Base-by-base conservation (phyloP, 2,797 vertebrate genomes). In the Poliocrania exsul region DNA sequence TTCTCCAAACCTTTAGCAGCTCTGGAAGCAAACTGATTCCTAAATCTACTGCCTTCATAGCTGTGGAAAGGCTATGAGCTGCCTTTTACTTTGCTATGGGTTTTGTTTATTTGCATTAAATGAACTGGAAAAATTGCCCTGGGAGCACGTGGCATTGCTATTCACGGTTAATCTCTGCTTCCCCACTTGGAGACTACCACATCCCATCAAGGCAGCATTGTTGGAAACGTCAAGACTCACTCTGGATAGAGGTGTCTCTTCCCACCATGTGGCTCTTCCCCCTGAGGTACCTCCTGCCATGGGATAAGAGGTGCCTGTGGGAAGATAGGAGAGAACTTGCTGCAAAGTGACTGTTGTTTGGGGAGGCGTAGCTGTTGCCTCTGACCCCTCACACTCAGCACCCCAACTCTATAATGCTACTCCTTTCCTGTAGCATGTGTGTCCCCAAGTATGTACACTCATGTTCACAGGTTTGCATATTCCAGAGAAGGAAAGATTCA, bases 1-100 rank as follows among this genome's bases (percentile, higher is more conserved):
- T 94, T 94, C 62, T 90, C 49, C 57, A 93, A 31, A 57, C 33
- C 56, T 92, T 66, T 53, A 71, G 65, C 47, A 54, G 69, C 38
- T 86, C 70, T 81, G 70, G 70, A 84, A 95, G 26, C 38, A 92
- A 90, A 86, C 1, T 20, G 82, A 11, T 58, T 89, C 60, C 33
- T 90, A 72, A 93, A 81, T 14, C 21, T 40, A 19, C 49, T 74
- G 84, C 57, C 58, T 75, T 95, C 69, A 11, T 25, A 60, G 50
- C 10, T 83, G 42, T 72, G 71, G 47, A 26, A 60, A 77, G 47
- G 33, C 31, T 29, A 11, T 0, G 38, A n/a, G 31, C 16, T 85
- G 47, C 61, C 69, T 81, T 61, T 86, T 74, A 51, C 61, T 83
- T 74, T 78, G 69, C 24, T 33, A 21, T 69, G 21, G 21, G 33